Evolutionary conservation across 2,113 vertebrate species (phyloP), one percentile per base, ranked within the genome.

Genomic region (Egretta garzetta): DNA sequence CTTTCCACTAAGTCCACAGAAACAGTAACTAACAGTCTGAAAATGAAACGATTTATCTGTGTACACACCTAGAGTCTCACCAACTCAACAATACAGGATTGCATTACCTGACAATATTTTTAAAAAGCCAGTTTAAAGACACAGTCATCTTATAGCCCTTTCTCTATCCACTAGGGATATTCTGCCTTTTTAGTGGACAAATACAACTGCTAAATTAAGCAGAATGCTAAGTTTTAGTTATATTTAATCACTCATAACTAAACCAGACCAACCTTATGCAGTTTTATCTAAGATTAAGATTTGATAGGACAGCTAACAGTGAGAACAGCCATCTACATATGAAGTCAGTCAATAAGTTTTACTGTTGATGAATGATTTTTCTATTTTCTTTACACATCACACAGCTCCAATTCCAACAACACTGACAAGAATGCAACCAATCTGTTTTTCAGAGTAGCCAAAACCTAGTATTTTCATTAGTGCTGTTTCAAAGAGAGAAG

Each of bases 311-410:
- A 96, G 80, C 52, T 95, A 86, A 94, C 35, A 94, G 24, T 32
- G 49, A 96, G 94, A 97, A 94, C 66, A 6, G 14, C 47, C 75
- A 85, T 75, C 60, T 88, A 71, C 80, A n/a, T 85, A 72, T 62
- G 56, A 93, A 89, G 77, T 95, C 47, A 84, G 47, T 33, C 86
- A 97, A 56, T 76, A 52, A 23, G 83, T 90, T 97, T 94, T 90
- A 86, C 53, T 95, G 76, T 80, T 95, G 85, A 86, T 79, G 41
- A 72, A 73, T 92, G 23, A 82, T 68, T 85, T 92, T 95, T 39
- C 79, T 70, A 9, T 93, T 93, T 83, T 92, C 80, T 80, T 88
- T 80, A 87, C 9, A 89, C 15, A 56, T 62, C 72, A 64, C 72
- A 64, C 26, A 84, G 14, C 16, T 94, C 80, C 43, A 83, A 82